Base-by-base conservation (phyloP, 2,113 vertebrate species). In the Rhinogobius similis region DNA sequence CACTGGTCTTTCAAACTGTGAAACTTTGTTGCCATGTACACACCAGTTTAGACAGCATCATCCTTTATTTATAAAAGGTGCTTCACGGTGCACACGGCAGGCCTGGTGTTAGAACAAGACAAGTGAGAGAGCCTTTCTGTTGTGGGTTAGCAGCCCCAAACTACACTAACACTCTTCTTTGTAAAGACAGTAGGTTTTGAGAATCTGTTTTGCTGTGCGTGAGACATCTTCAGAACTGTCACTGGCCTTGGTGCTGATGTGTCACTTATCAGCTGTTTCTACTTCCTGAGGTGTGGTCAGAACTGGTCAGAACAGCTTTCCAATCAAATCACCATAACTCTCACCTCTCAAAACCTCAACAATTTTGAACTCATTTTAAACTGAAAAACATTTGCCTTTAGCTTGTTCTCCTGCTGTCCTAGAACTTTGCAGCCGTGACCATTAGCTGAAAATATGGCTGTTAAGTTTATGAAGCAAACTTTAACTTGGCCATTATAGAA, bases 401-500 rank as follows among this genome's bases (percentile, higher is more conserved):
- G 26, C 55, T 18, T 29, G 26, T 14, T 58, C 55, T 10, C 46
- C 20, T 1, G 8, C 20, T 1, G 8, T 50, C 46, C 26, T 9
- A 18, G 55, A 29, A 32, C 29, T 11, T 61, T 61, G 20, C 58
- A n/a, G 58, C 21, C 20, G 18, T 61, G 58, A n/a, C 58, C 58
- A 61, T 36, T 36, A 61, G 58, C 29, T 36, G 12, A 11, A 36
- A 32, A 36, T 36, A 11, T 10, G 27, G 16, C 58, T n/a, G 29
- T n/a, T 32, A 32, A 38, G 29, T 20, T 18, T 36, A 61, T 36
- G 29, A 61, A 36, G 29, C 58, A 61, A 61, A 61, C 29, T 36
- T 36, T 36, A 36, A 61, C 18, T 61, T n/a, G 58, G 58, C 20
- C 58, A 61, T 61, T 61, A 61, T 21, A 36, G 27, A 38, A 61